Evolutionary conservation across 37 sponge, comb jelly and placozoan species (phyloP).

Genomic region (Diacarnus erythraeanus): DNA sequence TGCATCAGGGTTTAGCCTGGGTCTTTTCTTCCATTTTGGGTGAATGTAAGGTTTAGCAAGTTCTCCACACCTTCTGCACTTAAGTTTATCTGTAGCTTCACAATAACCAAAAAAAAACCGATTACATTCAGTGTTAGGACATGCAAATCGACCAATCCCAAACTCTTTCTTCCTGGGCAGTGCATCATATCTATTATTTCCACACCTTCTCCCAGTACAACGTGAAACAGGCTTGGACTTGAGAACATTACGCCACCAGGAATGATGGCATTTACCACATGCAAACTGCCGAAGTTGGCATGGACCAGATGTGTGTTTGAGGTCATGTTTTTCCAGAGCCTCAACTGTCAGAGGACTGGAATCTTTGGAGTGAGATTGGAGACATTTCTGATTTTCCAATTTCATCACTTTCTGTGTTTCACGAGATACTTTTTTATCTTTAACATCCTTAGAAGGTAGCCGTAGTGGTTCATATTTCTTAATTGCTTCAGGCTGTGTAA

Average conservation of each 20-base stretch:
- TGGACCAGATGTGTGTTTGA: neutral
- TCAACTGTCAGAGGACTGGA: neutral
- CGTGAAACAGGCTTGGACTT: conserved; percentile 12
- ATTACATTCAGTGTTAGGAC: neutral
- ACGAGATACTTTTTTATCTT: neutral
- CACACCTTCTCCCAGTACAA: neutral
- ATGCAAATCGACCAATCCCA: conserved; percentile 12
- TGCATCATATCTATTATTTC: conserved; percentile 2
- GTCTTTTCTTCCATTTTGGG: conserved; percentile 1
- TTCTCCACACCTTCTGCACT: neutral
- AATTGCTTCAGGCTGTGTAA: neutral
- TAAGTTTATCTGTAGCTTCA: neutral
- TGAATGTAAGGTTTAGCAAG: conserved; percentile 5
- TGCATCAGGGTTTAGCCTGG: neutral
- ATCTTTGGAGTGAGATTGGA: neutral
- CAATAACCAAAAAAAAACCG: conserved; percentile 1
- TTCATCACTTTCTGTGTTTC: neutral
- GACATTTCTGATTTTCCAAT: neutral
- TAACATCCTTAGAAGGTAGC: neutral
- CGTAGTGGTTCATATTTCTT: conserved; percentile 1
- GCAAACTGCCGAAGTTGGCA: conserved; percentile 11
- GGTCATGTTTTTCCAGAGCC: neutral
- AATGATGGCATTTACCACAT: neutral
- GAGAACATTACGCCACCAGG: conserved; percentile 10
- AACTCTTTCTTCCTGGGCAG: conserved; percentile 6